These are phyloP conservation scores for Sminthurides aquaticus DNA, from an alignment of 2,888 invertebrate genomes.

Conservation along the genomic window DNA sequence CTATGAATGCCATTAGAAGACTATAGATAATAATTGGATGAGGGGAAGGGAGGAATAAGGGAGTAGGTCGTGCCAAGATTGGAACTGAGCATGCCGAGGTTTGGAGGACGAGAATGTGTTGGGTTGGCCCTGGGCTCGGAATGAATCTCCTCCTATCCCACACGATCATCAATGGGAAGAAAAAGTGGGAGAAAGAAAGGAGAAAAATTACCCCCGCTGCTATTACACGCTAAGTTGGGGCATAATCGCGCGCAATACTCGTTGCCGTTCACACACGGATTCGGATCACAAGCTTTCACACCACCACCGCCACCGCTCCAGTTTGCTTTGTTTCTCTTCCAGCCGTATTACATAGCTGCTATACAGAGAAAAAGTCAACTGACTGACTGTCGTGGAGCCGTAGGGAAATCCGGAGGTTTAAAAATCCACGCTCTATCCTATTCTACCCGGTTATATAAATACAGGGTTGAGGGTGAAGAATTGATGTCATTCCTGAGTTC, in stretches of 20 bases:
- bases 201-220: conserved; percentile 38
- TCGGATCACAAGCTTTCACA: not conserved
- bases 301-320: too few relatives aligned
- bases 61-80: conserved; percentile 27
- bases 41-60: conserved; percentile 22
- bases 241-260: conserved; percentile 36
- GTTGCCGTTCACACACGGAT: conserved; percentile 26
- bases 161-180: conserved; percentile 44
- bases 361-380: too few relatives aligned
- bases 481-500: too few relatives aligned
- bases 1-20: conserved; percentile 38
- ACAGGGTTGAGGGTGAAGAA: too few relatives aligned
- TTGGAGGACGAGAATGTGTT: conserved; percentile 39
- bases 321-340: not conserved
- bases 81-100: conserved; percentile 41
- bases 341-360: too few relatives aligned
- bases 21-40: conserved; percentile 42
- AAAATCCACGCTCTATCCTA: too few relatives aligned
- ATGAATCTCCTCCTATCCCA: conserved; percentile 44
- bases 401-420: too few relatives aligned
- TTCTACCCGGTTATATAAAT: too few relatives aligned
- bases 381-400: too few relatives aligned
- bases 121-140: conserved; percentile 43
- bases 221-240: conserved; percentile 40
- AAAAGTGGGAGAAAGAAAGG: conserved; percentile 41